These are phyloP conservation scores for Monomorium pharaonis DNA, from an alignment of 1,140 invertebrate species.

Conservation along the genomic window DNA sequence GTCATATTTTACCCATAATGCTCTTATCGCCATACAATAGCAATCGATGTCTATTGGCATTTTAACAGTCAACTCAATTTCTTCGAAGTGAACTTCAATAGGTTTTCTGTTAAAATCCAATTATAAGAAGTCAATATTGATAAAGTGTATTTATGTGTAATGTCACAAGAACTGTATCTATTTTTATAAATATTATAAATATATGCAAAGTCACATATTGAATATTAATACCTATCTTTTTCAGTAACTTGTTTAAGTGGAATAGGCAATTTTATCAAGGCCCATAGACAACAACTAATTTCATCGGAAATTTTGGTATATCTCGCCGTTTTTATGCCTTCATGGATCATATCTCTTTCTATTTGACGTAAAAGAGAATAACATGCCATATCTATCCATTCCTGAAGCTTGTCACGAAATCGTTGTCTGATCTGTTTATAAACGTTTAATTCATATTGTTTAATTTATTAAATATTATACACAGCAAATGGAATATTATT, in stretches of 20 bases:
- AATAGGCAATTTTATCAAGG: constrained; percentile 83
- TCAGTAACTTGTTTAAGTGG: constrained; percentile 75
- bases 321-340: constrained; percentile 84
- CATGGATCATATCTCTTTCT: constrained; percentile 83
- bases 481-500: constrained; percentile 19
- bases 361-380: constrained; percentile 86
- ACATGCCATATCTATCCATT: constrained; percentile 84
- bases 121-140: background rate
- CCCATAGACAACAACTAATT: constrained; percentile 85
- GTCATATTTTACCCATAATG: constrained; percentile 87
- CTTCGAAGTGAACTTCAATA: constrained; percentile 86
- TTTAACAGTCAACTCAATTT: constrained; percentile 86
- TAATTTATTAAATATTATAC: background rate
- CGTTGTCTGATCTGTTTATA: constrained; percentile 80
- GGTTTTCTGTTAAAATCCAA: constrained; percentile 75
- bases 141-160: background rate
- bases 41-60: constrained; percentile 86
- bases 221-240: constrained; percentile 73
- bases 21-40: constrained; percentile 86
- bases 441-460: background rate
- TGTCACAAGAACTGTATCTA: background rate
- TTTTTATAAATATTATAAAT: background rate
- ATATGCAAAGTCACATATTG: background rate
- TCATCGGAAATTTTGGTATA: constrained; percentile 83
- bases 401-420: constrained; percentile 83